phyloP scores from a whole-genome alignment of 2,797 vertebrate species.

The Tauraco hartlaubi region DNA sequence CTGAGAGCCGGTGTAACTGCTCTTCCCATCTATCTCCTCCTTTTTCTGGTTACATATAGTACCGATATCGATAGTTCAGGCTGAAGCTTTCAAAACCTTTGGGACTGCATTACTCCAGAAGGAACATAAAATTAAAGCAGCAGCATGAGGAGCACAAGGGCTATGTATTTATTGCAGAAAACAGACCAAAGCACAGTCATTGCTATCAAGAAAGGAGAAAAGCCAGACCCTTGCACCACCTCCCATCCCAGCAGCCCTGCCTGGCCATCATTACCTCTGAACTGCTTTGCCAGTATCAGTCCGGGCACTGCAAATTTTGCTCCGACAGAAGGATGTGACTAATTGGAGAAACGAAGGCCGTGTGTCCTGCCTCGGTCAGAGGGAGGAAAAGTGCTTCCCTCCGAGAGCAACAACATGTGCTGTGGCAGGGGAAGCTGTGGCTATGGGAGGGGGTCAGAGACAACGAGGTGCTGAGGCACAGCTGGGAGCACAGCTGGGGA shows the following conservation, averaged over 20 bases:
- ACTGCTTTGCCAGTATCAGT: not conserved
- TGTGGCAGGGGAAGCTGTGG: no score
- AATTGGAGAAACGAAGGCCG: rapidly evolving
- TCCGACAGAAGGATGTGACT: rapidly evolving
- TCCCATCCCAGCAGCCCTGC: not conserved
- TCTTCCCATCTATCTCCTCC: not conserved
- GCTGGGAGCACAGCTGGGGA: not conserved
- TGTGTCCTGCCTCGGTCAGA: rapidly evolving
- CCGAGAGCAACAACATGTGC: rapidly evolving
- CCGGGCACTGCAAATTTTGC: rapidly evolving
- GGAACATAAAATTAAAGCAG: not conserved
- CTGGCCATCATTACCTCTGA: rapidly evolving
- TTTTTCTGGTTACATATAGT: not conserved
- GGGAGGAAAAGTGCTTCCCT: rapidly evolving
- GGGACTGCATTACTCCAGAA: not conserved
- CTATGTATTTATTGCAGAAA: not conserved
- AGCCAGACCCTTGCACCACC: not conserved
- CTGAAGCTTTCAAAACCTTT: not conserved
- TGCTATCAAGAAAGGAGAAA: not conserved
- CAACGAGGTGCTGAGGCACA: not conserved
- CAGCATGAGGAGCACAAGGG: not conserved
- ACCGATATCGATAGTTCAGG: not conserved
- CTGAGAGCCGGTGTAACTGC: not conserved
- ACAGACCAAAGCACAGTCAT: not conserved
- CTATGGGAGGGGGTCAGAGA: not conserved